These are phyloP conservation scores for Callinectes sapidus DNA, from an alignment of 2,888 invertebrate species.

Conservation along the genomic window DNA sequence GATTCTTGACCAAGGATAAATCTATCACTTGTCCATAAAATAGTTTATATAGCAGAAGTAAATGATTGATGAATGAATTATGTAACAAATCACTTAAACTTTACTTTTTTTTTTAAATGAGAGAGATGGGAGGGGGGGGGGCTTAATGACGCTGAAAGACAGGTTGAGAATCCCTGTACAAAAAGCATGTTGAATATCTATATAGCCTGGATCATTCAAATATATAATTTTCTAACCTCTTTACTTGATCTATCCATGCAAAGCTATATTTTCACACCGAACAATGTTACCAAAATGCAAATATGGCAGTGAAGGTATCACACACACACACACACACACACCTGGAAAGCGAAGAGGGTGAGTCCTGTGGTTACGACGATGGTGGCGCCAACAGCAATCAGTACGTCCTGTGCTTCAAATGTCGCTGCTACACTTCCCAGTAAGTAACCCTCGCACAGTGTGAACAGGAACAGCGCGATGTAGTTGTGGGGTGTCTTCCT, in stretches of 20 bases:
- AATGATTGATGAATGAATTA: too few relatives aligned
- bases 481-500: conserved; percentile 91
- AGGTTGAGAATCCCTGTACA: too few relatives aligned
- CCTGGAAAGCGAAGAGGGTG: conserved; percentile 91
- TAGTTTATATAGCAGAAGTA: too few relatives aligned
- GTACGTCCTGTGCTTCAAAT: conserved; percentile 82
- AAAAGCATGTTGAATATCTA: too few relatives aligned
- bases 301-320: neutral
- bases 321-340: neutral
- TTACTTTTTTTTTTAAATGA: too few relatives aligned
- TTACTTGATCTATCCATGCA: neutral
- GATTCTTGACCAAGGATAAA: too few relatives aligned
- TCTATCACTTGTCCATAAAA: too few relatives aligned
- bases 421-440: conserved; percentile 84
- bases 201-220: too few relatives aligned
- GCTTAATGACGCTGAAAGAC: too few relatives aligned
- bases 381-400: conserved; percentile 93
- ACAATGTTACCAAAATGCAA: neutral
- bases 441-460: conserved; percentile 87
- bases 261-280: neutral
- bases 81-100: too few relatives aligned
- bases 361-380: conserved; percentile 88
- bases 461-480: conserved; percentile 90
- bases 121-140: too few relatives aligned
- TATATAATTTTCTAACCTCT: too few relatives aligned